These are phyloP conservation scores for Pituophis catenifer DNA, from an alignment of 2,113 vertebrate genomes.

Conservation along the genomic window DNA sequence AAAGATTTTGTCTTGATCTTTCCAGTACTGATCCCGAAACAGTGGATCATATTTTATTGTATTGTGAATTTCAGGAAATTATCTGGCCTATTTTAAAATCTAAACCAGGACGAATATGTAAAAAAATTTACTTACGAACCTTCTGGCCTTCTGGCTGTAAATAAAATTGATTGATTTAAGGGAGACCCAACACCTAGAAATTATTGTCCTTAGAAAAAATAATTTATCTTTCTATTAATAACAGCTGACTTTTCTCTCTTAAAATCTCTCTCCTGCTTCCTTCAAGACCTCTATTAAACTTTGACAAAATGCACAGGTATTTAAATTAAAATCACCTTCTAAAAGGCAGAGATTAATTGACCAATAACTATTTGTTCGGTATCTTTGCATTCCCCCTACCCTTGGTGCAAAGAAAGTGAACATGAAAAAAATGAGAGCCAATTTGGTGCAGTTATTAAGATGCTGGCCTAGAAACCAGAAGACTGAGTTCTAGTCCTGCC, in stretches of 20 bases:
- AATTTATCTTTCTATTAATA: not conserved
- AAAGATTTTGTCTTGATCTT: not conserved
- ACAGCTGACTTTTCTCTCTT: not conserved
- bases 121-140: not conserved
- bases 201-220: not conserved
- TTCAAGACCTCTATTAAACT: not conserved
- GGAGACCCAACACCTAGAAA: not conserved
- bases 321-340: not conserved
- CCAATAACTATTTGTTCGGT: not conserved
- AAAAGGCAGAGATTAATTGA: not conserved
- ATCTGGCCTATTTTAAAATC: not conserved
- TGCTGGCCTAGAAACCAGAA: not conserved
- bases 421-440: not conserved
- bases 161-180: not conserved
- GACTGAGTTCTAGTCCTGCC: not conserved
- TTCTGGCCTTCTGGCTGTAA: not conserved
- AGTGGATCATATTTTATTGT: not conserved
- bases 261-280: not conserved
- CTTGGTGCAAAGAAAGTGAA: not conserved
- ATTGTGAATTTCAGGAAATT: not conserved
- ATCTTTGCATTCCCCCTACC: not conserved
- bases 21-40: not conserved
- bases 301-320: not conserved
- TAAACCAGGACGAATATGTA: not conserved
- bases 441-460: not conserved